These are phyloP conservation scores for Triplophysa yarkandensis DNA, from an alignment of 2,797 vertebrate genomes.

Conservation along the genomic window DNA sequence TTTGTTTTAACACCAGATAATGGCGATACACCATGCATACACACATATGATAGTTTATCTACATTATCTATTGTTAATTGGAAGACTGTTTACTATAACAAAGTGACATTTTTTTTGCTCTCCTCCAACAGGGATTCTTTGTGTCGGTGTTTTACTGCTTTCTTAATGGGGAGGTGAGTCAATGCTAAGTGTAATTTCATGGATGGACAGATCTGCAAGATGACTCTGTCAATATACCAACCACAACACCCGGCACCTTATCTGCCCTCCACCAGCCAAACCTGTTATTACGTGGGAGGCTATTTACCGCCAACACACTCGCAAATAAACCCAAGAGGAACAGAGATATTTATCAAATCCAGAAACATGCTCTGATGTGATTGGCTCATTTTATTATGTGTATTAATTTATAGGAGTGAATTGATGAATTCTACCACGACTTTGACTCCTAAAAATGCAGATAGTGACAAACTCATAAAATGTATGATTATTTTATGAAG, in stretches of 20 bases:
- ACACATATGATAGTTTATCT: not conserved
- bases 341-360: slow-evolving; percentile 15
- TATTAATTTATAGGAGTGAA: too few relatives aligned
- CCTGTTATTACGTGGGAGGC: slow-evolving; percentile 41
- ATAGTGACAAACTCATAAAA: too few relatives aligned
- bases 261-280: slow-evolving; percentile 15
- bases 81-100: not conserved
- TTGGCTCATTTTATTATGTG: slow-evolving; percentile 1
- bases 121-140: slow-evolving; percentile 86
- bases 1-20: too few relatives aligned
- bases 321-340: slow-evolving; percentile 13
- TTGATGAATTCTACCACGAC: too few relatives aligned
- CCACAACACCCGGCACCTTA: slow-evolving; percentile 17
- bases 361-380: slow-evolving; percentile 22
- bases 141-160: slow-evolving; percentile 99
- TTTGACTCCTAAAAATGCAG: too few relatives aligned
- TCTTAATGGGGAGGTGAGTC: slow-evolving; percentile 95
- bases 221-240: slow-evolving; percentile 35
- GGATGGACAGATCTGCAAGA: slow-evolving; percentile 23
- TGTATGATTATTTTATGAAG: too few relatives aligned
- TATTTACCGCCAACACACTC: slow-evolving; percentile 33
- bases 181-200: slow-evolving; percentile 44
- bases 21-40: not conserved
- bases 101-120: slow-evolving; percentile 25
- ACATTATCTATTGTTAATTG: not conserved